These are phyloP conservation scores for Herpailurus yagouaroundi DNA, from an alignment of 2,113 vertebrate species.

Conservation along the genomic window DNA sequence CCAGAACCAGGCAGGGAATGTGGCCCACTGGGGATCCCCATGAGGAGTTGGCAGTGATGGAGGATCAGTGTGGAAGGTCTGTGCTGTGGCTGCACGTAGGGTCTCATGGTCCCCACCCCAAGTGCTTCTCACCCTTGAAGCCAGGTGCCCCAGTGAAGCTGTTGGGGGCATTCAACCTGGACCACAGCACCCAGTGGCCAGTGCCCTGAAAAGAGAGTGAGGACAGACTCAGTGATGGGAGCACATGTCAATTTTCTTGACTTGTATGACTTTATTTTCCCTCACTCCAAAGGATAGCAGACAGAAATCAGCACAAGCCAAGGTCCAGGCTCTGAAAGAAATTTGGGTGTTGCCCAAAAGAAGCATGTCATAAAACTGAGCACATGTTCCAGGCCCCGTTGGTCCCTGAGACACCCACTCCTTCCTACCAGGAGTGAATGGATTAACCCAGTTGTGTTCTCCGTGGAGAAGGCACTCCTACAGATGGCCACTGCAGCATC, in stretches of 20 bases:
- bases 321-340: not conserved
- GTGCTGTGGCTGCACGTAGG: not conserved
- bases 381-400: accelerated
- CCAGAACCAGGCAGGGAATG: not conserved
- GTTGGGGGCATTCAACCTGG: not conserved
- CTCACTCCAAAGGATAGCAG: not conserved
- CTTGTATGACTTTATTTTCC: not conserved
- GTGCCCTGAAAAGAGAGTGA: not conserved
- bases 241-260: not conserved
- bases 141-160: not conserved
- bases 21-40: not conserved
- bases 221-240: not conserved
- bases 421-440: not conserved
- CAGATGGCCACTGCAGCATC: not conserved
- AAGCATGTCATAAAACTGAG: not conserved
- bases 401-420: too few relatives aligned
- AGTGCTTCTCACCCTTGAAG: not conserved
- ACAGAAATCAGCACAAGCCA: not conserved
- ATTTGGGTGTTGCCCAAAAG: not conserved
- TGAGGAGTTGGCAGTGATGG: not conserved
- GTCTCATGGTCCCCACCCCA: not conserved
- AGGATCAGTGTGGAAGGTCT: not conserved
- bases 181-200: not conserved
- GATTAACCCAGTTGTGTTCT: not conserved
- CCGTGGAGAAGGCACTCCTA: not conserved